A percentile compares a stretch with the other conserved stretches of the same genome.
These are phyloP conservation scores for Drosophila ogumai DNA, from an alignment of 1,140 invertebrate species.

Conservation along the genomic window DNA sequence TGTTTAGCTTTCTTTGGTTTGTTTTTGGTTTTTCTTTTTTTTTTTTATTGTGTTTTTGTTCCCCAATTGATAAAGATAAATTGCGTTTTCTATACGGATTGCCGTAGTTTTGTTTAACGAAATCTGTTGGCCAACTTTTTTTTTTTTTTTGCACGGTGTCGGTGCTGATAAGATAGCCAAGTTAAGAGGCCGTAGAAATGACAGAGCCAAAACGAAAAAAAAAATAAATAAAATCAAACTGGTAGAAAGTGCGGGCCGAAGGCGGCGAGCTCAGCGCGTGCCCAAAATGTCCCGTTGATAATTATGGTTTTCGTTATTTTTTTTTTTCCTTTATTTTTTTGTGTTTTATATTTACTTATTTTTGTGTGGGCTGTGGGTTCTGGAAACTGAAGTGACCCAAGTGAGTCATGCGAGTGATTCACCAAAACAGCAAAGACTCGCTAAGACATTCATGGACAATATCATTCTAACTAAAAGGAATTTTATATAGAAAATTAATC, in stretches of 20 bases:
- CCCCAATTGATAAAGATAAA: slow-evolving; percentile 30
- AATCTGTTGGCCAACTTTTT: slow-evolving; percentile 25
- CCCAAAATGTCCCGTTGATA: slow-evolving; percentile 48
- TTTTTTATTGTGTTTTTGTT: background rate
- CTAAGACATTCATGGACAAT: background rate
- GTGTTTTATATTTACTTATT: slow-evolving; percentile 18
- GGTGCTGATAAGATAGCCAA: slow-evolving; percentile 45
- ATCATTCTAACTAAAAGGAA: background rate
- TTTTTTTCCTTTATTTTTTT: background rate
- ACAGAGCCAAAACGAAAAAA: slow-evolving; percentile 1
- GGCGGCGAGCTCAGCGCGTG: slow-evolving; percentile 20
- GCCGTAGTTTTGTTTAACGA: slow-evolving; percentile 5
- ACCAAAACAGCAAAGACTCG: background rate
- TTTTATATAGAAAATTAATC: background rate
- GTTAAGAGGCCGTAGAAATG: slow-evolving; percentile 25
- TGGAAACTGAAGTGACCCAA: slow-evolving; percentile 9
- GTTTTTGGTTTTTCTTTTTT: background rate
- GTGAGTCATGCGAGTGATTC: slow-evolving; percentile 52
- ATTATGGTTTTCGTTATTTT: slow-evolving; percentile 15
- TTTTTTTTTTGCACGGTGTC: slow-evolving; percentile 19
- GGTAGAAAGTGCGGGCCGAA: slow-evolving; percentile 18
- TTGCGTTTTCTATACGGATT: slow-evolving; percentile 14
- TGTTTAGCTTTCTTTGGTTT: background rate
- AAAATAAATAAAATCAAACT: background rate
- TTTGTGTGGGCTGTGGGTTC: slow-evolving; percentile 10